Evolutionary conservation across 1,140 invertebrate species (phyloP), one percentile per base, ranked within the genome.

Genomic region (Ceratosolen fusciceps): DNA sequence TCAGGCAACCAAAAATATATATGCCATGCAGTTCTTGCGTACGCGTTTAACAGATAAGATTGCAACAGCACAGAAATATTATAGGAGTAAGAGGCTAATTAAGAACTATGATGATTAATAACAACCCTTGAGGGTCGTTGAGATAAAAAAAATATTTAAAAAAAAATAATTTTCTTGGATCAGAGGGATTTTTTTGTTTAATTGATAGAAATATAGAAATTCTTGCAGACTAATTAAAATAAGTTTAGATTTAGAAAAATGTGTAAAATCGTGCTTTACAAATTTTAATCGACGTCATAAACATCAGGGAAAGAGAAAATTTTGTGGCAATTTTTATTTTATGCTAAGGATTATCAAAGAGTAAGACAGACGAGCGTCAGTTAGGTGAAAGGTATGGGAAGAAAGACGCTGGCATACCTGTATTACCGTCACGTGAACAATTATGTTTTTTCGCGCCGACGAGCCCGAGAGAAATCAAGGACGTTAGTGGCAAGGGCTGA

Each of bases 351-450:
- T 65, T 68, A 77, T 68, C 26, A 67, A 54, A 54, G 39, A 34
- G 21, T 31, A 54, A 76, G 19, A 21, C 24, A n/a, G 62, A 58
- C 34, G 56, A 34, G 39, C 71, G 26, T 21, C 10, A 52, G 39
- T 9, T 31, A 29, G 24, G 14, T 10, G 34, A 37, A 72, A 29
- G 58, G 54, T 7, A 70, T 68, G 29, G 12, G 29, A 37, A 52
- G 29, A 70, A 73, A 43, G 4, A 29, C 39, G 7, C 19, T 19
- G 43, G 83, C 85, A 87, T 87, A 89, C 85, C 86, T 82, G 85
- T 84, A 87, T 89, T 89, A 89, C 84, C 87, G 87, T 88, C 88
- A 88, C 85, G 88, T 87, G 87, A 89, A 86, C 88, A 89, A 89
- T 89, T 89, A 89, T 87, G 84, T 84, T 84, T 49, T n/a, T 71